Conservation (phyloP, 2,113 vertebrate genomes). For the Protobothrops mucrosquamatus region DNA sequence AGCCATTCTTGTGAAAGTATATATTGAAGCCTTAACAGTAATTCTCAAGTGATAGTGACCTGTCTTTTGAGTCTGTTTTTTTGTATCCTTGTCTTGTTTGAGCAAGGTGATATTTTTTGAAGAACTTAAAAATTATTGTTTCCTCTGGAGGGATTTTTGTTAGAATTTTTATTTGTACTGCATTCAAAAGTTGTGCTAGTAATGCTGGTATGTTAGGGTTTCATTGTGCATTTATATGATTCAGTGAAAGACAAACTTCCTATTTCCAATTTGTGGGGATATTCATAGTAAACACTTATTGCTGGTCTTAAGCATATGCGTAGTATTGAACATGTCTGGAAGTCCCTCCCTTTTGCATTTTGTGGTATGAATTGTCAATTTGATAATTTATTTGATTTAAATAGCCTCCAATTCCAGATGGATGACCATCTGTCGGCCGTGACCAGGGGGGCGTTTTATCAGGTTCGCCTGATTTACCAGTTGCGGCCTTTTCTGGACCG, state of each 20-base stretch:
- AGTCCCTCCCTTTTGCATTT: neutral
- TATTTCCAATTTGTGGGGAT: neutral
- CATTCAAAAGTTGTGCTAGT: neutral
- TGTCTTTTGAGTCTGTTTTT: neutral
- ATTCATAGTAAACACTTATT: neutral
- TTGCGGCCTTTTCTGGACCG: too few species aligned
- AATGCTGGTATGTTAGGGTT: neutral
- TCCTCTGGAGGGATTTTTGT: neutral
- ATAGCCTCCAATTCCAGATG: neutral
- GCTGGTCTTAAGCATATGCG: neutral
- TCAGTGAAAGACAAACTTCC: neutral
- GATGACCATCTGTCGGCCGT: too few species aligned
- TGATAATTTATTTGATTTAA: neutral
- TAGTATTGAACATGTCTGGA: neutral
- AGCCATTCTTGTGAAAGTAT: neutral
- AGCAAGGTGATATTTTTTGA: conserved; percentile 1
- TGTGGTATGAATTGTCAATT: neutral
- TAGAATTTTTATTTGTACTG: neutral
- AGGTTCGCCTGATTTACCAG: too few species aligned
- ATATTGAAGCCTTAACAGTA: neutral
- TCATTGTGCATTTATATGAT: neutral
- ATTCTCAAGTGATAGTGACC: neutral
- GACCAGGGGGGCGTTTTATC: too few species aligned
- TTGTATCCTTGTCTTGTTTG: neutral
- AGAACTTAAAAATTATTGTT: neutral